Percentiles rank a stretch among this genome's conserved stretches.
Evolutionary conservation across 2,797 vertebrate species (phyloP).

Genomic region (Gila robusta): DNA sequence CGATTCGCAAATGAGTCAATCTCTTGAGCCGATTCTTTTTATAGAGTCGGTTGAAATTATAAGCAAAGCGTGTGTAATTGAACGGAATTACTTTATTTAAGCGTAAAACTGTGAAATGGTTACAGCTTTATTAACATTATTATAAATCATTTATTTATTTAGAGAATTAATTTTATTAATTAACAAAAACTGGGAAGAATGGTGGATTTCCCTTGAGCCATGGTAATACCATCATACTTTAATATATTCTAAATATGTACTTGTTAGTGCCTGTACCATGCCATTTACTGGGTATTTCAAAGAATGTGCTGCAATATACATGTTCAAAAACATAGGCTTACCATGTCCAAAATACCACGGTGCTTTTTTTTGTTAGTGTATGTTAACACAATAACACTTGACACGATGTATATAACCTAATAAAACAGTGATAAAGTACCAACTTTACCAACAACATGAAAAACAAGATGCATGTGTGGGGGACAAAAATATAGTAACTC

Average conservation of each 20-base stretch:
- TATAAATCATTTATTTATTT: not conserved
- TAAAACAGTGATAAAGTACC: not conserved
- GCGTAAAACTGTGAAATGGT: not conserved
- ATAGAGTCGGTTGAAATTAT: not conserved
- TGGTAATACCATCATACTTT: not conserved
- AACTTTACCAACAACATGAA: not conserved
- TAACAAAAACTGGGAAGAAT: not conserved
- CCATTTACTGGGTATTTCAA: not conserved
- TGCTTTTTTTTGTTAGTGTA: too few species aligned
- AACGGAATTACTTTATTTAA: not conserved
- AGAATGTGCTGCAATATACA: not conserved
- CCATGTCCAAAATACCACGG: not conserved
- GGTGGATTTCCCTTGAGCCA: not conserved
- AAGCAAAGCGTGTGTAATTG: not conserved
- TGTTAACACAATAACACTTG: not conserved
- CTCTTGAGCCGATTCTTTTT: not conserved
- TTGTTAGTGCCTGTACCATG: not conserved
- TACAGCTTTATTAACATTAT: not conserved
- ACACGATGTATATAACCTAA: not conserved
- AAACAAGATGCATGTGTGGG: not conserved
- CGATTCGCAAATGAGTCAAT: conserved; percentile 28
- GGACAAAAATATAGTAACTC: not conserved
- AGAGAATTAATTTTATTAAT: not conserved
- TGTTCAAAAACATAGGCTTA: not conserved
- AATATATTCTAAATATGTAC: not conserved